A percentile compares a stretch with the other conserved stretches of the same genome.
phyloP scores from a whole-genome alignment of 2,113 vertebrate genomes.

The Origma solitaria region DNA sequence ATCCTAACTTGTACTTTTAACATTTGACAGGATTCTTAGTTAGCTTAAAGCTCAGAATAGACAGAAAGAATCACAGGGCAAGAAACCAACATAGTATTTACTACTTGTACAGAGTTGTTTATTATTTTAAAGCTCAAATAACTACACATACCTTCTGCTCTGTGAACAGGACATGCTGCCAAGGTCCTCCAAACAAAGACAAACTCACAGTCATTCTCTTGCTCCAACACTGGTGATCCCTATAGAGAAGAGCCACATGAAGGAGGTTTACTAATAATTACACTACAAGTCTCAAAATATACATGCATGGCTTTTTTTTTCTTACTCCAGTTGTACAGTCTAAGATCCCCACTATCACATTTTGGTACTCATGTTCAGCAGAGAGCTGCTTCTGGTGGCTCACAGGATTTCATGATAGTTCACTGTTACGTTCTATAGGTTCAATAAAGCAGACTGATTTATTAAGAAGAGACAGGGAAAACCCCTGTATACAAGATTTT shows the following conservation, averaged over 20 bases:
- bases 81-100: background rate
- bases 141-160: slow-evolving; percentile 75
- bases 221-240: slow-evolving; percentile 88
- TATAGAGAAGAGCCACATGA: slow-evolving; percentile 12
- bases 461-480: background rate
- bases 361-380: background rate
- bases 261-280: background rate
- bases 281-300: background rate
- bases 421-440: background rate
- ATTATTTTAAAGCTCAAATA: background rate
- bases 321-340: background rate
- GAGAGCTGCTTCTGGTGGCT: background rate
- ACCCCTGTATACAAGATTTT: background rate
- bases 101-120: background rate
- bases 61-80: background rate
- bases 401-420: accelerated
- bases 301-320: background rate
- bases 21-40: background rate
- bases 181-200: slow-evolving; percentile 93
- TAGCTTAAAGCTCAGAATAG: background rate
- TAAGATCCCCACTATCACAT: background rate
- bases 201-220: slow-evolving; percentile 83
- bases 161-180: slow-evolving; percentile 86
- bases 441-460: background rate
- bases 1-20: background rate